Conservation (phyloP, 1,140 invertebrate genomes). For the Rhagoletis pomonella region DNA sequence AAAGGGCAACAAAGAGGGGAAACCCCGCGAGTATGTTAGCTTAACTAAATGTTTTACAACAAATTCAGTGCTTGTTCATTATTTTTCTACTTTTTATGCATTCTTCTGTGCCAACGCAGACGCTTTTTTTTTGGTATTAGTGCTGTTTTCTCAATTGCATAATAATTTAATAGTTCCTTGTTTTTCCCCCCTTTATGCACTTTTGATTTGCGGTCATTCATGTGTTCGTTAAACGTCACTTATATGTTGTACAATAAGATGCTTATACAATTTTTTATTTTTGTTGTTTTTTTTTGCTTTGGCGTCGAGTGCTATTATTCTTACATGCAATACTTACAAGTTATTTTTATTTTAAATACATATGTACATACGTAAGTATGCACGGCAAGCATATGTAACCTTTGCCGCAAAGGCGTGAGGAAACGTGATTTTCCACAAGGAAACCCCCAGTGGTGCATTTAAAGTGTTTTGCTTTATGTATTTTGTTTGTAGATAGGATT, state of each 20-base stretch:
- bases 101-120: not conserved
- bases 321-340: not conserved
- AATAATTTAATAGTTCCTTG: constrained; percentile 4
- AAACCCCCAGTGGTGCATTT: not conserved
- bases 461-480: not conserved
- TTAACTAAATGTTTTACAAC: not conserved
- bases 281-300: not conserved
- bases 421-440: not conserved
- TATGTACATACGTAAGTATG: not conserved
- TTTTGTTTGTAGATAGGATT: not conserved
- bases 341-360: not conserved
- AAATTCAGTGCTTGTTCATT: constrained; percentile 17
- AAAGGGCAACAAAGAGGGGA: not conserved
- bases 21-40: not conserved
- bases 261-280: not conserved
- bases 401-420: not conserved
- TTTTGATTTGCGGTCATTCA: not conserved
- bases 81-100: not conserved
- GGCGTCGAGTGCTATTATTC: not conserved
- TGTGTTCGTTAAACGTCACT: not conserved
- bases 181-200: not conserved
- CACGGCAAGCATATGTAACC: not conserved
- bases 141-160: constrained; percentile 23
- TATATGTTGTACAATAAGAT: not conserved
- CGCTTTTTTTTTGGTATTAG: not conserved